A percentile compares a stretch with the other conserved stretches of the same genome.
Conservation (phyloP, 2,113 vertebrate species). For the Elgaria multicarinata region DNA sequence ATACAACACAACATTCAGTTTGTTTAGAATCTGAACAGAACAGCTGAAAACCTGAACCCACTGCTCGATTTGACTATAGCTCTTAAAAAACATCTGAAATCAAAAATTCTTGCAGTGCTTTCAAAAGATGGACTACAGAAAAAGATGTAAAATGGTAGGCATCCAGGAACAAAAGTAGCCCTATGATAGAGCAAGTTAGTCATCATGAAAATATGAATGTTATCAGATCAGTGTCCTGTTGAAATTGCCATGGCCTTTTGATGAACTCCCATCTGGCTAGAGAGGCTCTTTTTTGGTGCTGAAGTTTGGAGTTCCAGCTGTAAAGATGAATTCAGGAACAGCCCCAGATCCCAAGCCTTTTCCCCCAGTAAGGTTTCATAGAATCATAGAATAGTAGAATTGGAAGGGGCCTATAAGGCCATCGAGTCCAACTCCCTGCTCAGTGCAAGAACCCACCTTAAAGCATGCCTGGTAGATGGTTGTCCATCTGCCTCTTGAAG, state of each 20-base stretch:
- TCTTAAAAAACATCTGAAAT: not conserved
- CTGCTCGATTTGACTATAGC: not conserved
- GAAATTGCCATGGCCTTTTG: not conserved
- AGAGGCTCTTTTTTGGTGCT: not conserved
- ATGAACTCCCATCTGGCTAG: not conserved
- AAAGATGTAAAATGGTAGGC: not conserved
- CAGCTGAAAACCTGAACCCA: not conserved
- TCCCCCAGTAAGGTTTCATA: not conserved
- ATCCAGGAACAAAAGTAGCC: not conserved
- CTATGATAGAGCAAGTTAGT: not conserved
- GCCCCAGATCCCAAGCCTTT: not conserved
- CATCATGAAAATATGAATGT: not conserved
- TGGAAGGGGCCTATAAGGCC: no score
- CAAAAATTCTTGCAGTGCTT: not conserved
- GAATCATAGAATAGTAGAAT: no score
- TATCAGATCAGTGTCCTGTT: not conserved
- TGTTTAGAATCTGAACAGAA: not conserved
- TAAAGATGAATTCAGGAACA: not conserved
- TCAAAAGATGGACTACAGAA: not conserved
- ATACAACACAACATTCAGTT: not conserved
- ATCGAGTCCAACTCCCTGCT: no score
- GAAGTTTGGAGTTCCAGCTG: not conserved
- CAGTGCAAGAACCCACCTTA: no score
- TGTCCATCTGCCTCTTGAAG: no score
- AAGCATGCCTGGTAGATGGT: no score